Percentiles rank a stretch among this genome's conserved stretches.
Conservation (phyloP, 2,113 vertebrate genomes). For the Dascyllus trimaculatus region DNA sequence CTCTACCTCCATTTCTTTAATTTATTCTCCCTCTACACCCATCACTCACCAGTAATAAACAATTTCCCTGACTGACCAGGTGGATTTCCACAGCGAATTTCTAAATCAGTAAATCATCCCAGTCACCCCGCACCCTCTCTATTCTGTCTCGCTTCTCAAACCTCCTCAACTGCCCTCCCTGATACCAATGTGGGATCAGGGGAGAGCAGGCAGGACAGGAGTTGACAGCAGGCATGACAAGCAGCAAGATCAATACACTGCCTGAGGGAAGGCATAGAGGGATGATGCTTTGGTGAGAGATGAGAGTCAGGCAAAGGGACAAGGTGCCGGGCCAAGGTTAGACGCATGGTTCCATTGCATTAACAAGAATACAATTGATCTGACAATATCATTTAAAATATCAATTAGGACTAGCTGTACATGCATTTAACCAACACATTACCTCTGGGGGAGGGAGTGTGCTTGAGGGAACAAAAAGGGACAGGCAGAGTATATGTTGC, state of each 20-base stretch:
- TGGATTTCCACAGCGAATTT: constrained; percentile 55
- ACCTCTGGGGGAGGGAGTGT: constrained; percentile 26
- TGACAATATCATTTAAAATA: constrained; percentile 79
- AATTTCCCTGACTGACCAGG: constrained; percentile 20
- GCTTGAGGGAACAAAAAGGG: neutral
- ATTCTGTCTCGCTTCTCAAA: constrained; percentile 14
- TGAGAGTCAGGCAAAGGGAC: constrained; percentile 14
- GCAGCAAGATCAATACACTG: constrained; percentile 81
- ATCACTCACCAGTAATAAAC: constrained; percentile 37
- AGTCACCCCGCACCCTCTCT: constrained; percentile 7
- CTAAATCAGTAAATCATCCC: constrained; percentile 45
- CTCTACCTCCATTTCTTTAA: constrained; percentile 27
- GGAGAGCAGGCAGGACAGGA: constrained; percentile 66
- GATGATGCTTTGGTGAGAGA: constrained; percentile 43
- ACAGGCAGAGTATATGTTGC: constrained; percentile 13
- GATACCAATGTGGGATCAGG: constrained; percentile 69
- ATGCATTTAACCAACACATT: constrained; percentile 71
- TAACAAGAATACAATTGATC: constrained; percentile 80
- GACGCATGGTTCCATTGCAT: constrained; percentile 72
- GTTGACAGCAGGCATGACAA: constrained; percentile 82
- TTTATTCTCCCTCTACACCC: constrained; percentile 26
- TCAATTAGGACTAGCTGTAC: constrained; percentile 61
- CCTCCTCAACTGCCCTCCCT: constrained; percentile 38
- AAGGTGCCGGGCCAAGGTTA: constrained; percentile 78
- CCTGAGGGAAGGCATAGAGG: constrained; percentile 57